Evolutionary conservation across 1,140 invertebrate genomes (phyloP), one percentile per base, ranked within the genome.

Genomic region (Scaptomyza pallida): DNA sequence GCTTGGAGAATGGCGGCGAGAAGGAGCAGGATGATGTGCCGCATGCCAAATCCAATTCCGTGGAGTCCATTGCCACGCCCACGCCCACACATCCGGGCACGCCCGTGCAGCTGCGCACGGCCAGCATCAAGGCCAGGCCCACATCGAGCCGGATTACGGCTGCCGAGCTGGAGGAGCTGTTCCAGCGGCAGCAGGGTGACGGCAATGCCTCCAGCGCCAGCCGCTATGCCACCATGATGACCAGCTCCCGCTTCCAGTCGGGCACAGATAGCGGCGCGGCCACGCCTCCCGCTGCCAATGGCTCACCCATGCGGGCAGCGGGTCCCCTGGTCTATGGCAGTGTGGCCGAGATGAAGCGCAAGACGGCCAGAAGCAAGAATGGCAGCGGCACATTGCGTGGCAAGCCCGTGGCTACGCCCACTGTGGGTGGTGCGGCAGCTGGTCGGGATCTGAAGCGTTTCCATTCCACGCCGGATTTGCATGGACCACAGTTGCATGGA

Each of bases 341-440:
- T 91, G 97, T 98, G 48, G 96, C 97, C 0, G 97, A 98, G 92
- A 98, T 98, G 97, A 98, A 98, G 92, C 94, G 96, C 30, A 92
- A 91, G 51, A 79, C 90, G 92, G 93, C 96, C 19, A 75, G 90
- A 21, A 89, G 72, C 65, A 88, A 80, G 62, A 64, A 86, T n/a
- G 83, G 79, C 48, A 90, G 73, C 19, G 89, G 90, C 35, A 91
- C 91, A 0, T 33, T 91, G 4, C 88, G 89, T 10, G 91, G 83
- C 15, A 91, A 91, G 41, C 91, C 91, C 74, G 93, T 73, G 77
- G 62, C 92, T 78, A 91, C 92, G 71, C 91, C 92, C 78, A 81
- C 78, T 40, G 55, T 92, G 16, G 78, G 59, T 0, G 68, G 76
- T 0, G 60, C 56, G 15, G 54, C 67, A 40, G 67, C 26, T 15